A percentile compares a stretch with the other conserved stretches of the same genome.
Conservation (phyloP, 1,140 invertebrate species). For the Drosophila sulfurigaster region DNA sequence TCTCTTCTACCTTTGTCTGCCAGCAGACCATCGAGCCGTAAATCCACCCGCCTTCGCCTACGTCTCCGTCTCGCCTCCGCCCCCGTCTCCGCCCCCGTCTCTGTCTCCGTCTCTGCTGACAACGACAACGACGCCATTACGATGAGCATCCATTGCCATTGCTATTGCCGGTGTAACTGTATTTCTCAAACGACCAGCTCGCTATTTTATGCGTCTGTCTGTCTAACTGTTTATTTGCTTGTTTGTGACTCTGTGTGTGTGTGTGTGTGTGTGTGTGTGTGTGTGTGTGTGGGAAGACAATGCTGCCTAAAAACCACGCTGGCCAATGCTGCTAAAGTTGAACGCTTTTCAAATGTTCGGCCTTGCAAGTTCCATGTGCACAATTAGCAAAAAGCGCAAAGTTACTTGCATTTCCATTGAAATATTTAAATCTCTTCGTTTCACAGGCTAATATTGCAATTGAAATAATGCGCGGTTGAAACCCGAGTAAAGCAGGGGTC, state of each 20-base stretch:
- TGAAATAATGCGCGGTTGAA: neutral
- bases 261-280: constrained; percentile 10
- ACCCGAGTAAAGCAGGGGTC: neutral
- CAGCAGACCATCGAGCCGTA: constrained; percentile 54
- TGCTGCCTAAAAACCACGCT: constrained; percentile 4
- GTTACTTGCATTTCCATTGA: neutral
- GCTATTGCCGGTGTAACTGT: constrained; percentile 36
- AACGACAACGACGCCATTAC: constrained; percentile 58
- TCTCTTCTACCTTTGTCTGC: constrained; percentile 21
- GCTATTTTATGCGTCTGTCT: constrained; percentile 23
- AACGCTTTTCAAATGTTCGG: constrained; percentile 25
- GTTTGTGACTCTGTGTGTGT: neutral
- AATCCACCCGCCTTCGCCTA: constrained; percentile 69
- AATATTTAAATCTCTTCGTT: constrained; percentile 3
- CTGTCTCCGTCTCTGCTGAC: neutral
- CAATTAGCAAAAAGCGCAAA: constrained; percentile 30
- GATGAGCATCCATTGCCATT: constrained; percentile 48
- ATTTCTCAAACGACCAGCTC: constrained; percentile 31
- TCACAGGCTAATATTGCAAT: neutral
- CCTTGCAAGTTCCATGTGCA: constrained; percentile 20
- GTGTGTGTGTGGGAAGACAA: constrained; percentile 5
- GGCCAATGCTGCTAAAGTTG: constrained; percentile 25
- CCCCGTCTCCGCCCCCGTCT: neutral
- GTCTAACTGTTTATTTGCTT: neutral
- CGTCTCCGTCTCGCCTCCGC: too few relatives aligned